Base-by-base conservation (phyloP, 2,888 invertebrate species). In the Chrysomela aeneicollis region DNA sequence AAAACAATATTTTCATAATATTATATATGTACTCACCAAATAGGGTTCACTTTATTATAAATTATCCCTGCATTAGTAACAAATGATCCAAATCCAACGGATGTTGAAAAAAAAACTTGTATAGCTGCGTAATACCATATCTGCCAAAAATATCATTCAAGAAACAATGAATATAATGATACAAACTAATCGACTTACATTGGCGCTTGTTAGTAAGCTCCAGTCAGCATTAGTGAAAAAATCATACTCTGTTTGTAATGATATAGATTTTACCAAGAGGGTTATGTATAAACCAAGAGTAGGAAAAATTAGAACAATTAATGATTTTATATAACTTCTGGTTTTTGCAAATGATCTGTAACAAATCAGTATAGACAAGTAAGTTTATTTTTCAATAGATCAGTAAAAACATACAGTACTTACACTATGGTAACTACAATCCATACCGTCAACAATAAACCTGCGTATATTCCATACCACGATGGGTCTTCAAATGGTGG, bases 51-150 rank as follows among this genome's bases (percentile, higher is more conserved):
- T 80, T 89, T 86, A 67, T 86, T 86, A 74, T 88, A 89, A 26
- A 89, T 82, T 47, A 87, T 85, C 21, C 88, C 89, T 10, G 89
- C 89, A 49, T 87, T 86, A 50, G 89, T 89, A 30, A 87, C 85
- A 63, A 89, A 84, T 67, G 88, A 87, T 19, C 90, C 90, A 73
- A 89, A 87, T 66, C 88, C 86, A 51, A 89, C 82, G 61, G 89
- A 87, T 1, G 88, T 87, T 0, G 89, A 89, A 75, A 90, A 82
- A 73, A 90, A 82, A 51, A 89, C 86, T 78, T 90, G 89, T 35
- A 89, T 86, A 68, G 87, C 79, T 0, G 88, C 87, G 71, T 87
- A 88, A 75, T 88, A 88, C 90, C 90, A 90, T 67, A 76, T 85
- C 85, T 85, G 74, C 51, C 81, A 81, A 55, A 51, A 3, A 50